phyloP scores from a whole-genome alignment of 2,888 invertebrate species.

The Cephus spinipes region DNA sequence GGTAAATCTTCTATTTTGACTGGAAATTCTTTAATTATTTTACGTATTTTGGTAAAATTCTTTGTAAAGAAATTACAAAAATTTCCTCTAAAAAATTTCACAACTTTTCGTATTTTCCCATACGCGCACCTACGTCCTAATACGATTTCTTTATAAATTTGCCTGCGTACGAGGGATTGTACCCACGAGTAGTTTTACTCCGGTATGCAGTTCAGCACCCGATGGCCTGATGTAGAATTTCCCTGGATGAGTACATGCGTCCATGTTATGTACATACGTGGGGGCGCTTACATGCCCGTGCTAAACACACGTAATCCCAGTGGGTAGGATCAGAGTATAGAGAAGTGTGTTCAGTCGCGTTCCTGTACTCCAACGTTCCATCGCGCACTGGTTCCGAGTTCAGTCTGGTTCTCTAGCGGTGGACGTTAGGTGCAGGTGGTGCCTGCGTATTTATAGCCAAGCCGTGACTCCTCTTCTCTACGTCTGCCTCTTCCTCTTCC shows the following conservation, averaged over 20 bases:
- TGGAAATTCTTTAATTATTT: not conserved
- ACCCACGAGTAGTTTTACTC: not conserved
- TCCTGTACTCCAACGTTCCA: constrained; percentile 10
- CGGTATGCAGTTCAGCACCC: not conserved
- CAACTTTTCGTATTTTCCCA: not conserved
- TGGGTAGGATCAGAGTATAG: not conserved
- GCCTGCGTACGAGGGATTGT: not conserved
- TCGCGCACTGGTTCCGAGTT: constrained; percentile 31
- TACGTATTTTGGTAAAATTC: not conserved
- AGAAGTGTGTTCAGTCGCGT: not conserved
- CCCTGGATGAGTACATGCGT: not conserved
- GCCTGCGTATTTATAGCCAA: constrained; percentile 58
- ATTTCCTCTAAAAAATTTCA: not conserved
- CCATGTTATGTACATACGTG: not conserved
- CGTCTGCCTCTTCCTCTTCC: constrained; percentile 28
- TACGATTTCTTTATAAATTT: constrained; percentile 1
- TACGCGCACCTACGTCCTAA: not conserved
- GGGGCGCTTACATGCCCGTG: not conserved
- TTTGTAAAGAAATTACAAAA: not conserved
- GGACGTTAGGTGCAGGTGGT: constrained; percentile 61
- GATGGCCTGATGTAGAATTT: not conserved
- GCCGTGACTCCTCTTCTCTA: constrained; percentile 59
- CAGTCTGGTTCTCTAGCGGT: constrained; percentile 50
- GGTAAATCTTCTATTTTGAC: not conserved
- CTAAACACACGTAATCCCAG: constrained; percentile 6